Evolutionary conservation across 1,140 invertebrate genomes (phyloP).

Genomic region (Manduca sexta): DNA sequence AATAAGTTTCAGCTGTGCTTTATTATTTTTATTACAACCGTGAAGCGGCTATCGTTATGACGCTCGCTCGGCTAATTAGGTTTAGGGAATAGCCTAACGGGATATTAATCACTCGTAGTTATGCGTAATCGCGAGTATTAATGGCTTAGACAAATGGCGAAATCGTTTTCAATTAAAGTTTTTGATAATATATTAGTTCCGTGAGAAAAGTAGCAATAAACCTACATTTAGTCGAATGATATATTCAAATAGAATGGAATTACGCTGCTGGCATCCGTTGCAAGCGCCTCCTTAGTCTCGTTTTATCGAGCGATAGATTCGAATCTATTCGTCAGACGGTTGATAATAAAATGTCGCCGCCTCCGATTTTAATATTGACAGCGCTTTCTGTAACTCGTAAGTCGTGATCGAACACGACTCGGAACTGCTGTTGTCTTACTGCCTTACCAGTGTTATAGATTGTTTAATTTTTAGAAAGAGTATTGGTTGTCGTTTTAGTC

Average conservation of each 20-base stretch:
- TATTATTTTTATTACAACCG: slow-evolving; percentile 29
- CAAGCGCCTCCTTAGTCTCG: slow-evolving; percentile 58
- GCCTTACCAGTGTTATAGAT: not conserved
- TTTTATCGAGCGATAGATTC: slow-evolving; percentile 56
- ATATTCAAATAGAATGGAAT: slow-evolving; percentile 70
- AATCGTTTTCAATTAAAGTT: slow-evolving; percentile 65
- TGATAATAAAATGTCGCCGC: slow-evolving; percentile 65
- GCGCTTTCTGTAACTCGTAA: slow-evolving; percentile 5
- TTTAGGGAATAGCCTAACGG: slow-evolving; percentile 23
- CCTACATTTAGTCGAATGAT: slow-evolving; percentile 69
- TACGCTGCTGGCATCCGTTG: slow-evolving; percentile 64
- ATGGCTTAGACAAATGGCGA: slow-evolving; percentile 55
- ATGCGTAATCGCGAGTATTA: slow-evolving; percentile 38
- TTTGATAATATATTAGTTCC: slow-evolving; percentile 69
- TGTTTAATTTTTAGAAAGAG: not conserved
- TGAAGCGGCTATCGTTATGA: not conserved
- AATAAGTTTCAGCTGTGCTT: slow-evolving; percentile 36
- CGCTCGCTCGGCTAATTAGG: slow-evolving; percentile 17
- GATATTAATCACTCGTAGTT: slow-evolving; percentile 30
- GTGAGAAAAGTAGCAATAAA: slow-evolving; percentile 72
- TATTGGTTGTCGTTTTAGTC: too few species aligned
- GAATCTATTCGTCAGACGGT: slow-evolving; percentile 67
- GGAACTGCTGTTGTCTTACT: too few species aligned
- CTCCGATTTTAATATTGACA: slow-evolving; percentile 51
- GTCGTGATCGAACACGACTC: not conserved